Conservation (phyloP, 2,113 vertebrate species). For the Tricholaema leucomelas region DNA sequence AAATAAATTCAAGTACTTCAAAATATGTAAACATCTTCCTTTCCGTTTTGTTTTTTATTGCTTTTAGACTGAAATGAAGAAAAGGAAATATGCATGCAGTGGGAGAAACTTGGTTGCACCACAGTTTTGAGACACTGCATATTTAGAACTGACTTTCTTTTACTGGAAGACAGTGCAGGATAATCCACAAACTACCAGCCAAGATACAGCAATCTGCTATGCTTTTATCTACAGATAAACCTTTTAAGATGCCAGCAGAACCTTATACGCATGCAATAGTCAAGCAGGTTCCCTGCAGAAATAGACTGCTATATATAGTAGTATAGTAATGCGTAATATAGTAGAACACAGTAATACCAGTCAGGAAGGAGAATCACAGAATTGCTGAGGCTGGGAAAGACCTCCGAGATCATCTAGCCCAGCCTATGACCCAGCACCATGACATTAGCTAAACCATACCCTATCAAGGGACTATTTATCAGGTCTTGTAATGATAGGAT, state of each 20-base stretch:
- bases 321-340: background rate
- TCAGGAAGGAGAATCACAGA: too few species aligned
- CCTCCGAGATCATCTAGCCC: too few species aligned
- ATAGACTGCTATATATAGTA: background rate
- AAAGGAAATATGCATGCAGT: background rate
- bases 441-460: too few species aligned
- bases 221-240: background rate
- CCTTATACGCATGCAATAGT: background rate
- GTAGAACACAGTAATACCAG: background rate
- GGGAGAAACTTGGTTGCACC: background rate
- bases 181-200: background rate
- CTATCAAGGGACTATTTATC: too few species aligned
- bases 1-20: background rate
- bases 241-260: background rate
- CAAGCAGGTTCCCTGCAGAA: background rate
- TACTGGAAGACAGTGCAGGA: background rate
- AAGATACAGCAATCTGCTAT: background rate
- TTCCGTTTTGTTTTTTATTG: background rate
- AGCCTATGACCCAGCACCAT: too few species aligned
- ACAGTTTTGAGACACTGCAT: background rate
- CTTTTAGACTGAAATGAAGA: background rate
- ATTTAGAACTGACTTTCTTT: background rate
- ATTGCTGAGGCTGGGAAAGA: too few species aligned
- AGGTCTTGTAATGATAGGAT: too few species aligned
- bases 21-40: background rate